Evolutionary conservation across 2,113 vertebrate genomes (phyloP).

Genomic region (Paratilapia polleni): DNA sequence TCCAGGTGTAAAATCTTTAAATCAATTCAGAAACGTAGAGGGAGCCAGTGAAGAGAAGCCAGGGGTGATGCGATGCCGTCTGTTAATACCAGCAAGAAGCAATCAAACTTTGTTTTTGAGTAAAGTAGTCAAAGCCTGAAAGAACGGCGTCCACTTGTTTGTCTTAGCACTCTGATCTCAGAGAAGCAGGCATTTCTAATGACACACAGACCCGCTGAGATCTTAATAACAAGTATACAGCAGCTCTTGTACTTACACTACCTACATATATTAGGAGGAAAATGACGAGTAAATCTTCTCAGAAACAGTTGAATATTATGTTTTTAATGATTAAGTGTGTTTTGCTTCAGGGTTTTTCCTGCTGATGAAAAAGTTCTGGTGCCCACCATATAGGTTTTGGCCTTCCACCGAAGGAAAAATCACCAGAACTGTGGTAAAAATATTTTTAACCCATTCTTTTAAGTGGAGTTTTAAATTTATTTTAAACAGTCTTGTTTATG

Average conservation of each 20-base stretch:
- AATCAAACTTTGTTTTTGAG: no score
- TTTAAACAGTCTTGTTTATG: neutral
- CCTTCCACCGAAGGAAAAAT: neutral
- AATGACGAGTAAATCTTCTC: neutral
- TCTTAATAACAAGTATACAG: neutral
- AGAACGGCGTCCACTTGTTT: no score
- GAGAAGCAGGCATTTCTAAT: neutral
- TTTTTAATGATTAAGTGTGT: neutral
- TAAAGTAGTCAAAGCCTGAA: no score
- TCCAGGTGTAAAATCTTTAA: no score
- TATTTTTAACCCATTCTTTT: no score
- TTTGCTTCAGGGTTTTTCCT: neutral
- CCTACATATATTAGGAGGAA: neutral
- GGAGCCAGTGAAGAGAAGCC: no score
- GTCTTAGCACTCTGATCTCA: no score
- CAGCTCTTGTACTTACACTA: neutral
- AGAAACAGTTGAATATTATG: neutral
- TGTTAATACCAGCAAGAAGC: no score
- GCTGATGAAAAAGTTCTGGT: neutral
- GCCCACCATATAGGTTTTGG: neutral
- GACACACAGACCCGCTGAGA: neutral
- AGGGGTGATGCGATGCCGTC: no score
- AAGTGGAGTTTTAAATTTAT: neutral
- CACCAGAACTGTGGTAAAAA: neutral
- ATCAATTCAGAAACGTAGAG: no score